phyloP scores from a whole-genome alignment of 1,140 invertebrate species.

The Rhizoglyphus robini region DNA sequence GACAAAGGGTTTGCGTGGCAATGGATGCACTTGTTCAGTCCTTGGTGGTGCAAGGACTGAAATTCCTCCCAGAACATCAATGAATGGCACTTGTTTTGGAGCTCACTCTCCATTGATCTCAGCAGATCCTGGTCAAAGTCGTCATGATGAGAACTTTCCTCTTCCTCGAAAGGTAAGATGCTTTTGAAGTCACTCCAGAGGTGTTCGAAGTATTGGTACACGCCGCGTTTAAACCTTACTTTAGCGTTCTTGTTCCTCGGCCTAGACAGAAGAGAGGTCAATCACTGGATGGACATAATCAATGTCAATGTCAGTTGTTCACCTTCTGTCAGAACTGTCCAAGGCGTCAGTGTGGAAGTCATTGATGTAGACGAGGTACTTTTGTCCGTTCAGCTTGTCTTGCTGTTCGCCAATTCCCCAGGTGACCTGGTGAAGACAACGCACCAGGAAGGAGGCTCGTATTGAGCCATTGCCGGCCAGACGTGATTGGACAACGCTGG shows the following conservation, averaged over 20 bases:
- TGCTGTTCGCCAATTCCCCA: not conserved
- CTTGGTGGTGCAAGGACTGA: not conserved
- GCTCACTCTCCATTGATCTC: constrained; percentile 1
- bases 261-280: too few species aligned
- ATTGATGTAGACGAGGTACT: not conserved
- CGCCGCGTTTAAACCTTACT: not conserved
- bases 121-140: constrained; percentile 6
- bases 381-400: constrained; percentile 5
- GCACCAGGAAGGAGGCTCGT: not conserved
- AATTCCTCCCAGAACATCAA: not conserved
- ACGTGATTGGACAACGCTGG: constrained; percentile 5
- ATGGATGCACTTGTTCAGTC: not conserved
- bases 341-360: not conserved
- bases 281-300: too few species aligned
- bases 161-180: not conserved
- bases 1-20: not conserved
- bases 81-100: not conserved
- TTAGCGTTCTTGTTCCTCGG: not conserved
- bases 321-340: not conserved
- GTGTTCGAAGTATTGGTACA: not conserved
- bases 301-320: too few species aligned
- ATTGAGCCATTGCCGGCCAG: not conserved
- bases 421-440: not conserved
- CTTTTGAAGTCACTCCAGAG: constrained; percentile 2
- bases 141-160: not conserved